Percentiles rank a stretch among this genome's conserved stretches.
Conservation (phyloP, 2,113 vertebrate genomes). For the Channa argus region DNA sequence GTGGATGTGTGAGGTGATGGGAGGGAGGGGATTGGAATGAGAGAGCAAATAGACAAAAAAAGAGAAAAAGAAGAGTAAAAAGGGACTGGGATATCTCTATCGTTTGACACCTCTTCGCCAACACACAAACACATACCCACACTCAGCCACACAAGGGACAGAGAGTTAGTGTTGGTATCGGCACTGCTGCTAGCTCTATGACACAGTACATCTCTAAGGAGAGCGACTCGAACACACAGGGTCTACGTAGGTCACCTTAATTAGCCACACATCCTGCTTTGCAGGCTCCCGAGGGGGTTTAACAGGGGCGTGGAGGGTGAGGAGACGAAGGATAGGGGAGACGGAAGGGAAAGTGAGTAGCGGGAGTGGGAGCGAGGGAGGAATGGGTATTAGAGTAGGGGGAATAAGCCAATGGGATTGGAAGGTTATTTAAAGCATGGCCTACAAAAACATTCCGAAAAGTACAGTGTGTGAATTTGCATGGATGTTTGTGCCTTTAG, state of each 20-base stretch:
- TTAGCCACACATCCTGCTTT: conserved; percentile 73
- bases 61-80: conserved; percentile 17
- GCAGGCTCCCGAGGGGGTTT: conserved; percentile 58
- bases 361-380: conserved; percentile 22
- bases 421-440: conserved; percentile 81
- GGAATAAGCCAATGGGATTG: conserved; percentile 70
- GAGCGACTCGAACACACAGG: conserved; percentile 63
- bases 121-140: conserved; percentile 43
- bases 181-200: conserved; percentile 37
- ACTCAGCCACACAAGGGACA: conserved; percentile 31
- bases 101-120: conserved; percentile 46
- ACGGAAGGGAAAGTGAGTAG: conserved; percentile 21
- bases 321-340: conserved; percentile 50
- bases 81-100: conserved; percentile 33
- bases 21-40: conserved; percentile 41
- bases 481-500: conserved; percentile 31
- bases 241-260: conserved; percentile 74
- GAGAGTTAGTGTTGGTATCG: conserved; percentile 55
- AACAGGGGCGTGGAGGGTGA: conserved; percentile 66
- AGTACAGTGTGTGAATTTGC: conserved; percentile 39
- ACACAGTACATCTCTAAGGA: conserved; percentile 71
- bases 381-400: conserved; percentile 53
- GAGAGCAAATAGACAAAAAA: conserved; percentile 24
- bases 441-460: conserved; percentile 72
- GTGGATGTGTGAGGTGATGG: conserved; percentile 8